These are phyloP conservation scores for Nannoperca obscura DNA, from an alignment of 2,797 vertebrate genomes.

Conservation along the genomic window DNA sequence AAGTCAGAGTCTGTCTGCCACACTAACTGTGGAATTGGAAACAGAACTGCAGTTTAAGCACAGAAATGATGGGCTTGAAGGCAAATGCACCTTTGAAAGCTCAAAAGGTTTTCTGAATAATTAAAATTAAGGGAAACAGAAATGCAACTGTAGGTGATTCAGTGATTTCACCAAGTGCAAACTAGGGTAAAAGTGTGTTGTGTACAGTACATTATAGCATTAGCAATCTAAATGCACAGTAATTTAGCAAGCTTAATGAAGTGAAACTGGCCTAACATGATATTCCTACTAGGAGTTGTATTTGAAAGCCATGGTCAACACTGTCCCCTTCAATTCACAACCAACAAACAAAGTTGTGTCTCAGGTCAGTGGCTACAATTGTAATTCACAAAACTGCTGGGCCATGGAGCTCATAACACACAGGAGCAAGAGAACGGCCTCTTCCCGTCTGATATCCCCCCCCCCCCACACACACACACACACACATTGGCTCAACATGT, in stretches of 20 bases:
- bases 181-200: background rate
- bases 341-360: constrained; percentile 1
- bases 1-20: constrained; percentile 21
- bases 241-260: background rate
- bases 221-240: background rate
- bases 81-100: background rate
- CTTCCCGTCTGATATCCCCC: background rate
- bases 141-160: background rate
- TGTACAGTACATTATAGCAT: too few relatives aligned
- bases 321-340: background rate
- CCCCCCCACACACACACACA: too few relatives aligned
- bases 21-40: constrained; percentile 6
- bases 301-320: background rate
- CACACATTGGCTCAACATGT: too few relatives aligned
- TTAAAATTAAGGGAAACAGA: constrained; percentile 1
- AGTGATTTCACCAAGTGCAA: background rate
- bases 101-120: background rate
- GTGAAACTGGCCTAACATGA: background rate
- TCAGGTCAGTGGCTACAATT: constrained; percentile 7
- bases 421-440: background rate
- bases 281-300: background rate
- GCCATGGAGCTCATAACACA: background rate
- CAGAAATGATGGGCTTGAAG: background rate
- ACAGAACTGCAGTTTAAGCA: background rate
- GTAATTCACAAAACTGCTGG: background rate